phyloP scores from a whole-genome alignment of 2,797 vertebrate species.

The Eulemur mongoz region DNA sequence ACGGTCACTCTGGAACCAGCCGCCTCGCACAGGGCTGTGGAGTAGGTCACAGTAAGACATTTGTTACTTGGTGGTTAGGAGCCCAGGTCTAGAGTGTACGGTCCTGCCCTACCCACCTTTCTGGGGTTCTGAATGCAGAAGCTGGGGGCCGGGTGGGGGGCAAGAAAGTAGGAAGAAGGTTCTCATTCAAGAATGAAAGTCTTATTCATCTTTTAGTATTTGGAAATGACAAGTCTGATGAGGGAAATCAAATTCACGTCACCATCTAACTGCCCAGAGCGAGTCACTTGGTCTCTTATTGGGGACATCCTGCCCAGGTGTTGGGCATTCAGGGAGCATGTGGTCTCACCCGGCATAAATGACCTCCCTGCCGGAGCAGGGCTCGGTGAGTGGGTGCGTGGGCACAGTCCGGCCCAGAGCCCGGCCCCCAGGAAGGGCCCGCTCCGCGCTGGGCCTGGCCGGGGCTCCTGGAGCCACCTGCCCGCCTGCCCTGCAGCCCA shows the following conservation, averaged over 20 bases:
- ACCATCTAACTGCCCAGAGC: background rate
- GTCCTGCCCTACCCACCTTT: background rate
- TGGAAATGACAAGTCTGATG: background rate
- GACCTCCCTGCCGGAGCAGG: background rate
- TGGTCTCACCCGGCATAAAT: rapidly evolving
- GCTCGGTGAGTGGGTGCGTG: rapidly evolving
- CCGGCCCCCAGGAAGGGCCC: background rate
- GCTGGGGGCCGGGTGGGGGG: rapidly evolving
- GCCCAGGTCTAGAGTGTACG: background rate
- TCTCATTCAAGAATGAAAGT: background rate
- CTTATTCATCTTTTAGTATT: background rate
- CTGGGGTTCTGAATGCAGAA: background rate
- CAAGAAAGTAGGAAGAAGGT: background rate
- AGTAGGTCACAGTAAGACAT: background rate
- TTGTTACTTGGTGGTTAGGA: background rate
- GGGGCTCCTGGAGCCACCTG: conserved; percentile 34
- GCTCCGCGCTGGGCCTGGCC: background rate
- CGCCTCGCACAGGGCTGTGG: rapidly evolving
- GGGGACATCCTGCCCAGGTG: background rate
- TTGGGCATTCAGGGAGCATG: rapidly evolving
- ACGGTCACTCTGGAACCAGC: background rate
- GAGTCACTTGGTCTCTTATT: background rate
- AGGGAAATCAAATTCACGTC: background rate
- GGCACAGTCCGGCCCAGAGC: background rate
- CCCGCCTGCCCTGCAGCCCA: background rate